Percentiles rank a stretch among this genome's conserved stretches.
These are phyloP conservation scores for Fregetta grallaria DNA, from an alignment of 2,113 vertebrate species.

Conservation along the genomic window DNA sequence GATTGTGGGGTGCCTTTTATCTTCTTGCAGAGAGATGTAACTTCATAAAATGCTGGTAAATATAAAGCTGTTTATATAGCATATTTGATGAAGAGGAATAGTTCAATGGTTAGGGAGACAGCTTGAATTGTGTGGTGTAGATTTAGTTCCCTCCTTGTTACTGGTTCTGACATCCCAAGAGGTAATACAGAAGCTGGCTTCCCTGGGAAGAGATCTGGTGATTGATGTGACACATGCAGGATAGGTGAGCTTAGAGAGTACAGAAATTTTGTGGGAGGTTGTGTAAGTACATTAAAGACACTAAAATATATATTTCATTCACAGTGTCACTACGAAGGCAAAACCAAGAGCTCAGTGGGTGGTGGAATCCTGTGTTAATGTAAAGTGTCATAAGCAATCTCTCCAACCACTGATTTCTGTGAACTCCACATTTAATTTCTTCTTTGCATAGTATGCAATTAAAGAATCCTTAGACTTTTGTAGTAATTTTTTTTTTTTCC, in stretches of 20 bases:
- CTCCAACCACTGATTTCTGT: constrained; percentile 65
- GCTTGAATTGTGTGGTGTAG: neutral
- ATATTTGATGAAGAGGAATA: neutral
- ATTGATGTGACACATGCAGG: constrained; percentile 68
- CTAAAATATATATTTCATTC: constrained; percentile 70
- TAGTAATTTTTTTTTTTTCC: neutral
- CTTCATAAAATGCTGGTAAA: neutral
- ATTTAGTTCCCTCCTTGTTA: constrained; percentile 2
- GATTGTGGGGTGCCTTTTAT: neutral
- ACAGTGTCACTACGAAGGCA: constrained; percentile 63
- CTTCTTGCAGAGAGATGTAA: neutral
- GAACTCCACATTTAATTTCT: constrained; percentile 61
- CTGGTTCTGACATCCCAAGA: constrained; percentile 41
- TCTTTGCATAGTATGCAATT: constrained; percentile 53
- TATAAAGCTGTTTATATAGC: neutral
- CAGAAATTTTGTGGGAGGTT: constrained; percentile 65
- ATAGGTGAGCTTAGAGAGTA: constrained; percentile 69
- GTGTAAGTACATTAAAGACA: constrained; percentile 64
- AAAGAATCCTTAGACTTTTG: constrained; percentile 40
- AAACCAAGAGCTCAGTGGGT: constrained; percentile 63
- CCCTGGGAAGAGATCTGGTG: constrained; percentile 55
- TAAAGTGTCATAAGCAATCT: constrained; percentile 67
- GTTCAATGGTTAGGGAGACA: constrained; percentile 7
- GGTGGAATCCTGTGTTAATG: constrained; percentile 66
- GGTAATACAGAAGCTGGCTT: constrained; percentile 44